Evolutionary conservation across 2,113 vertebrate species (phyloP), one percentile per base, ranked within the genome.

Genomic region (Sprattus sprattus): DNA sequence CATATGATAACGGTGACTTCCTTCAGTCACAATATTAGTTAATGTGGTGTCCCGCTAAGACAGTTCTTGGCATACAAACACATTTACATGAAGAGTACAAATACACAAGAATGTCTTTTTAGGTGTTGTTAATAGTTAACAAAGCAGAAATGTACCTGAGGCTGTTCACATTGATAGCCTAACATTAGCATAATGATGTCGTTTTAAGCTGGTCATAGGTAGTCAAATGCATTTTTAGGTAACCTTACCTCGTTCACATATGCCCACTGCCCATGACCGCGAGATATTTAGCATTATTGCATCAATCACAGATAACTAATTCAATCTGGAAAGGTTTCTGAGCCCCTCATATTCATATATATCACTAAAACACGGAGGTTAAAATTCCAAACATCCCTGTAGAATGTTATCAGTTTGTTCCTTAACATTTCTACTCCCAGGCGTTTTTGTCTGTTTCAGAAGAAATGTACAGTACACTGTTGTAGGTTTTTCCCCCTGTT

Each of bases 1-100:
- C 64, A 67, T 67, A 67, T 67, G 64, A 67, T 67, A 67, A 67
- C 60, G 60, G 60, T 67, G 60, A 67, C 60, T 67, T 67, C 60
- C 18, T 54, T 28, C 60, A n/a, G 60, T 67, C 60, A n/a, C 22
- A 67, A 67, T 67, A 28, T 6, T 67, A 28, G 64, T 28, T 67
- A n/a, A 67, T 67, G n/a, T 67, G 64, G n/a, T 28, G n/a, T 28
- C 64, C 64, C 7, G n/a, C 7, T 28, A 1, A 67, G 25, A 13
- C 9, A 60, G 39, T 39, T 39, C 54, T 60, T n/a, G 54, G 16
- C 20, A 22, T n/a, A 18, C 16, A 20, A 60, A 22, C 4, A 60
- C 20, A 60, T 39, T 39, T 39, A 49, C 47, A 49, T 16, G 64
- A 1, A 67, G n/a, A 25, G n/a, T 6, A 67, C 15, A 10, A 15